Evolutionary conservation across 2,113 vertebrate genomes (phyloP).

Genomic region (Chloropsis cyanopogon): DNA sequence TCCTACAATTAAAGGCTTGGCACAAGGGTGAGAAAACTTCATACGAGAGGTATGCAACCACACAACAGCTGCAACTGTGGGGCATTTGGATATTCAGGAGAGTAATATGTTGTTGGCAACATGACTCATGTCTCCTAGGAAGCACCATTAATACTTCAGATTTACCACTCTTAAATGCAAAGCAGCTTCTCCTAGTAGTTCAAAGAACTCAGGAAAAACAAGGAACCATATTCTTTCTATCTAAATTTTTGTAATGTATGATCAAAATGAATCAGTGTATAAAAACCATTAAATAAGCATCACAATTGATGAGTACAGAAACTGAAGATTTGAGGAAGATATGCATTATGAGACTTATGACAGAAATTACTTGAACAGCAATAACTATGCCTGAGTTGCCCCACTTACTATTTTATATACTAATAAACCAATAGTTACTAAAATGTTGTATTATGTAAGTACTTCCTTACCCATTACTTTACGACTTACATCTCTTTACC

Average conservation of each 20-base stretch:
- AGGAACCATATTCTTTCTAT: background rate
- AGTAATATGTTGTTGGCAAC: conserved; percentile 43
- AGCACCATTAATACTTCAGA: conserved; percentile 26
- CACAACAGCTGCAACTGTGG: conserved; percentile 69
- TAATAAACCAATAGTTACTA: background rate
- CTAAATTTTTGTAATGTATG: background rate
- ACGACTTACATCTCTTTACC: background rate
- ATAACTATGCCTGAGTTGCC: background rate
- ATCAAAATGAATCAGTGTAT: background rate
- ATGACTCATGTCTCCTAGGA: conserved; percentile 21
- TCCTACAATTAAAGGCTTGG: conserved; percentile 70
- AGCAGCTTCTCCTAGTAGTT: background rate
- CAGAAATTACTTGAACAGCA: background rate
- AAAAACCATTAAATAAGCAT: background rate
- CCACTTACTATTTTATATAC: background rate
- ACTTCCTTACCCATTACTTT: background rate
- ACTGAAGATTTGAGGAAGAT: background rate
- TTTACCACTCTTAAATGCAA: background rate
- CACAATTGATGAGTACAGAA: background rate
- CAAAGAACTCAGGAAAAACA: background rate
- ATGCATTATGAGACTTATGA: background rate
- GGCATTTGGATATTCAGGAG: conserved; percentile 51
- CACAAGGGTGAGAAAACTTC: conserved; percentile 64
- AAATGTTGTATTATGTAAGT: background rate
- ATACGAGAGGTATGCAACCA: conserved; percentile 61